Conservation (phyloP, 2,888 invertebrate species). For the Strigamia crassipes region DNA sequence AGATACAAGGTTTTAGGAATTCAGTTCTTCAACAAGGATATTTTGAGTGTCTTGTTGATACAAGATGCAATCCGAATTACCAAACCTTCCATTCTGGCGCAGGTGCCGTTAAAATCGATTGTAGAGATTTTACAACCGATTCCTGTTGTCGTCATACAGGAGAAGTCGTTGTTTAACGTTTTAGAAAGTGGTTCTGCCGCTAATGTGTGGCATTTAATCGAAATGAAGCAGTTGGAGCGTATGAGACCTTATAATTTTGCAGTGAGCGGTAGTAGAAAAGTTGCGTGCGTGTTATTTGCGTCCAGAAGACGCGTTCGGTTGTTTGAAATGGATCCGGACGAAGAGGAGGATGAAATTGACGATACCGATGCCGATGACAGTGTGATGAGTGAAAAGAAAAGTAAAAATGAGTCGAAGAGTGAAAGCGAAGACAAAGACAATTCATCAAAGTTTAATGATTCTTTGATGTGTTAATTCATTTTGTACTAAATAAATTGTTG, state of each 20-base stretch:
- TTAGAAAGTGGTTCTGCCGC: not conserved
- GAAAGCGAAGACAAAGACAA: not conserved
- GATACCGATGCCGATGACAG: slow-evolving; percentile 10
- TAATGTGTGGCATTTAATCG: not conserved
- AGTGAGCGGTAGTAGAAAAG: slow-evolving; percentile 82
- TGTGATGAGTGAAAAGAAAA: not conserved
- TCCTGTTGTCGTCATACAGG: slow-evolving; percentile 18
- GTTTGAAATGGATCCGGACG: slow-evolving; percentile 91
- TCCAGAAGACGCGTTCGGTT: slow-evolving; percentile 78
- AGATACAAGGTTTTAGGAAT: slow-evolving; percentile 55
- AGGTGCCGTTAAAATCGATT: not conserved
- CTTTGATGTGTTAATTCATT: not conserved
- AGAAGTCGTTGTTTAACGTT: not conserved
- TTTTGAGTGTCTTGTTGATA: slow-evolving; percentile 56
- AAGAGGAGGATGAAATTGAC: slow-evolving; percentile 76
- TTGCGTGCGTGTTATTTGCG: slow-evolving; percentile 81
- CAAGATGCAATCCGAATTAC: slow-evolving; percentile 50
- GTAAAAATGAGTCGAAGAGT: not conserved
- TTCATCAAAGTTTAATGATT: not conserved
- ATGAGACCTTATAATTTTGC: slow-evolving; percentile 68
- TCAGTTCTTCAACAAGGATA: slow-evolving; percentile 57
- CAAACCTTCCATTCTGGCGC: not conserved
- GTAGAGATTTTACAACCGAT: slow-evolving; percentile 42
- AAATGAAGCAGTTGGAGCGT: slow-evolving; percentile 54
- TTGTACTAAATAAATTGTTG: too few relatives aligned